Evolutionary conservation across 2,113 vertebrate genomes (phyloP).

Genomic region (Megaceryle maxima): DNA sequence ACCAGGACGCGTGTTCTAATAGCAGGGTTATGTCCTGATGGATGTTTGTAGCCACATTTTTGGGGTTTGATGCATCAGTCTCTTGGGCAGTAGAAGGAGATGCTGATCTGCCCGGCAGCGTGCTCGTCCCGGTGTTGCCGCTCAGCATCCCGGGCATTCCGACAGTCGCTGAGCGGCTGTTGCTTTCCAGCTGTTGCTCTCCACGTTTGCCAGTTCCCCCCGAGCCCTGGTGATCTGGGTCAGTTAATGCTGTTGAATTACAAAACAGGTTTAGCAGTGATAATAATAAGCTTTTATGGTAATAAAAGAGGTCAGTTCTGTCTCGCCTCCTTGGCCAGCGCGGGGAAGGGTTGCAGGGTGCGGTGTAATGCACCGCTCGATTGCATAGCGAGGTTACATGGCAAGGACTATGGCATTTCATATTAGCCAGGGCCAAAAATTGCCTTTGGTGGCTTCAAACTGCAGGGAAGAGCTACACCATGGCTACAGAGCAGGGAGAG

Average conservation of each 20-base stretch:
- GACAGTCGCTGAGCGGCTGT: rapidly evolving
- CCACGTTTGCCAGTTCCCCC: neutral
- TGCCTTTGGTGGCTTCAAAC: neutral
- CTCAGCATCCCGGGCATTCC: neutral
- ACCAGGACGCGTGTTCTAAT: rapidly evolving
- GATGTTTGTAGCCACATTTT: rapidly evolving
- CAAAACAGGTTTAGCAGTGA: neutral
- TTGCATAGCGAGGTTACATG: rapidly evolving
- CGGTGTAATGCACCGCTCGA: rapidly evolving
- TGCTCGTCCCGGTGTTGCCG: rapidly evolving
- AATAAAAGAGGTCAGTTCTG: neutral
- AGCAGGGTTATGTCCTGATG: rapidly evolving
- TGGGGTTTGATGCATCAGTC: rapidly evolving
- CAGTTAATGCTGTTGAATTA: neutral
- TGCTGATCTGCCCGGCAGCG: neutral
- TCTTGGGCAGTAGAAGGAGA: rapidly evolving
- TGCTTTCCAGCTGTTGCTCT: neutral
- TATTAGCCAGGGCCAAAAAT: neutral
- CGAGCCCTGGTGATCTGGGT: neutral
- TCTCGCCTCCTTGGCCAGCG: neutral
- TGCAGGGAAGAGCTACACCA: neutral
- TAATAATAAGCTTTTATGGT: neutral
- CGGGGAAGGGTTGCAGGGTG: neutral
- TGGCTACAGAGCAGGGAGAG: neutral
- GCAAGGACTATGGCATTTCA: neutral